Conservation (phyloP, 1,140 invertebrate genomes). For the Drosophila tropicalis region DNA sequence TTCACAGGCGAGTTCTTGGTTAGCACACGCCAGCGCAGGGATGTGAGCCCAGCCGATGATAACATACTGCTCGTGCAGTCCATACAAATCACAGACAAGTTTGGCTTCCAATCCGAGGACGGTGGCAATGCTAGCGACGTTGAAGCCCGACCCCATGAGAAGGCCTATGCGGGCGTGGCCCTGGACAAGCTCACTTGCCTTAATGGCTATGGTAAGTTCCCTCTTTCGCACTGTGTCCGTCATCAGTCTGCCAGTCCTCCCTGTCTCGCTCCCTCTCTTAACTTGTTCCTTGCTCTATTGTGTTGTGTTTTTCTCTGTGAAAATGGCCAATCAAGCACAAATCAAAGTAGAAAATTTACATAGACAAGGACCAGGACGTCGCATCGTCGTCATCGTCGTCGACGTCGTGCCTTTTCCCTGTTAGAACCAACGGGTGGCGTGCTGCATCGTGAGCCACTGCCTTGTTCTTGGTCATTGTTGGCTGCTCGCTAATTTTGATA, state of each 20-base stretch:
- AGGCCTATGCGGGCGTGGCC: constrained; percentile 74
- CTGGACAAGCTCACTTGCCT: constrained; percentile 82
- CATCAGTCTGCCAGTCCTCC: background rate
- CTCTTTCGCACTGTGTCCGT: constrained; percentile 5
- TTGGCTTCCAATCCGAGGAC: constrained; percentile 89
- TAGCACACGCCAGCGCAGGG: constrained; percentile 70
- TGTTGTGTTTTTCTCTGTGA: constrained; percentile 52
- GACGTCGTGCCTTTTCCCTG: constrained; percentile 48
- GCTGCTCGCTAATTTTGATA: constrained; percentile 79
- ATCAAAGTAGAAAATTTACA: constrained; percentile 74
- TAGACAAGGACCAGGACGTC: constrained; percentile 68
- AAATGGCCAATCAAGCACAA: constrained; percentile 76
- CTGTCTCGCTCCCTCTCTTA: background rate
- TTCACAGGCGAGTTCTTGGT: constrained; percentile 74
- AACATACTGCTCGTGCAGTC: constrained; percentile 94
- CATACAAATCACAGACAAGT: constrained; percentile 96
- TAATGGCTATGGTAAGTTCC: constrained; percentile 82
- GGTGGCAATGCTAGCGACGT: constrained; percentile 50
- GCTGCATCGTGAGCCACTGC: constrained; percentile 66
- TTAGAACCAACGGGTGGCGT: constrained; percentile 50
- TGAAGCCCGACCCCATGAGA: constrained; percentile 65
- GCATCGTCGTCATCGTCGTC: constrained; percentile 26
- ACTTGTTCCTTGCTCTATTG: background rate
- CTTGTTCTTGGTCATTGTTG: constrained; percentile 71
- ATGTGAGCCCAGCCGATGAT: constrained; percentile 85